Base-by-base conservation (phyloP, 2,888 invertebrate species). In the Acrobasis consociella region DNA sequence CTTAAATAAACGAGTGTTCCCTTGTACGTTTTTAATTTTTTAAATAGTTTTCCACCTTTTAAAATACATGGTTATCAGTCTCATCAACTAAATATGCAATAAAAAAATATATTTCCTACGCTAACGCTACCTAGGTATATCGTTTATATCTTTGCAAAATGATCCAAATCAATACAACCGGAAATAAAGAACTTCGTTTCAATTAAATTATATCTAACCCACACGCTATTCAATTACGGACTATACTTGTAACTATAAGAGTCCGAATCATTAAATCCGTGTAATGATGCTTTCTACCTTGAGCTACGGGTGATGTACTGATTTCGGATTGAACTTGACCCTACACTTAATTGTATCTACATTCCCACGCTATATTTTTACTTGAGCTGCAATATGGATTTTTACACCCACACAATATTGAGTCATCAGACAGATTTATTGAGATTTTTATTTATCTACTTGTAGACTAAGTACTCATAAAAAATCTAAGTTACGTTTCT, bases 391-490 rank as follows among this genome's bases (percentile, higher is more conserved):
- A 13, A 56, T 56, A 56, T 56, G 22, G 56, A 56, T 46, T 56
- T 46, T 42, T 42, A 58, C 63, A 62, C 61, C 65, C 64, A 66
- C 66, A 60, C 62, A 31, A 31, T 5, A 31, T 59, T 51, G 60
- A 17, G 52, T 52, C 58, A 49, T 42, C 22, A 3, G 22, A 22
- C 22, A 2, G 22, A 22, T 22, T 22, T 22, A 22, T 22, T 22
- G 22, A 22, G 22, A 22, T 22, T 22, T 22, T 1, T 22, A 22
- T 22, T 22, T 22, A 22, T 22, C 22, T 22, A 22, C 22, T 22
- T 22, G 3, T n/a, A n/a, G n/a, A n/a, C n/a, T n/a, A n/a, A n/a
- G n/a, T n/a, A n/a, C n/a, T n/a, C n/a, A n/a, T n/a, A n/a, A n/a
- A n/a, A n/a, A n/a, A n/a, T n/a, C n/a, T n/a, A n/a, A n/a, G n/a